Percentiles rank a stretch among this genome's conserved stretches.
Conservation (phyloP, 2,797 vertebrate species). For the Nannoperca australis region DNA sequence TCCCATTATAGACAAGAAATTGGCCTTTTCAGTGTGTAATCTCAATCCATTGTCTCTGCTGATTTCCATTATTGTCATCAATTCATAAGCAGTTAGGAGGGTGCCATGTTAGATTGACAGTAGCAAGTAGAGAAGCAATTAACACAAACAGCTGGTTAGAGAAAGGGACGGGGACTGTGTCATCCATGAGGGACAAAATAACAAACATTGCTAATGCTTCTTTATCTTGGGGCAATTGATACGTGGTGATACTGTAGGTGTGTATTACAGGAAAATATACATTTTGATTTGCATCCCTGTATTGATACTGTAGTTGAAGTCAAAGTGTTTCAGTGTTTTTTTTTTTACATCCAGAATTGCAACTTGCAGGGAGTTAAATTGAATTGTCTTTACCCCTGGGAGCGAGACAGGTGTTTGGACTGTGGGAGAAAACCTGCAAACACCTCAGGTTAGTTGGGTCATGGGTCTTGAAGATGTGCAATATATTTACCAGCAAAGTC, state of each 20-base stretch:
- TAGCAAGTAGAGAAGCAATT: conserved; percentile 74
- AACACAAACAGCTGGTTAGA: conserved; percentile 78
- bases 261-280: not conserved
- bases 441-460: not conserved
- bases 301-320: not conserved
- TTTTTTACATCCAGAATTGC: not conserved
- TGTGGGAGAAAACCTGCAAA: not conserved
- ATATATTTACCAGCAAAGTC: not conserved
- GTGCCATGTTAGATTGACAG: conserved; percentile 73
- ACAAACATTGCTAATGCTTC: conserved; percentile 40
- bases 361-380: too few species aligned
- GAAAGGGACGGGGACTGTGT: conserved; percentile 45
- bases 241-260: conserved; percentile 1
- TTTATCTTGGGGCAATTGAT: conserved; percentile 26
- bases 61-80: conserved; percentile 78
- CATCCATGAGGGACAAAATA: conserved; percentile 48
- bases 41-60: conserved; percentile 70
- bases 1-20: conserved; percentile 56
- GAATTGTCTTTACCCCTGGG: not conserved
- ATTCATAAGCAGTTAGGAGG: conserved; percentile 72
- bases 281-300: not conserved
- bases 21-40: conserved; percentile 71
- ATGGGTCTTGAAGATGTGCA: too few species aligned
- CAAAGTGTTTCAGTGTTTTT: not conserved
- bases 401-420: not conserved